phyloP scores from a whole-genome alignment of 1,140 invertebrate genomes.

The Calephelis virginiensis region DNA sequence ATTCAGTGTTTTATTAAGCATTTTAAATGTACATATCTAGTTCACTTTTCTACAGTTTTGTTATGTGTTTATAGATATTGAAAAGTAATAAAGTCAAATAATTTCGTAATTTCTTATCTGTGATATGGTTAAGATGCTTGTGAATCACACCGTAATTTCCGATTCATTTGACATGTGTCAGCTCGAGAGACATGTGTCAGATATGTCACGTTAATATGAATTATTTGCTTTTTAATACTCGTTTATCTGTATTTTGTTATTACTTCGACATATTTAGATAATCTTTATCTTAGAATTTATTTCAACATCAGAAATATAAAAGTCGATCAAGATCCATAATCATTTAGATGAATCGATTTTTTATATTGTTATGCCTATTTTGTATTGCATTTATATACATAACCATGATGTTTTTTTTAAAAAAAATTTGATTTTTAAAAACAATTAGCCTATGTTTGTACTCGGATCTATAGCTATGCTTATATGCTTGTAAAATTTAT shows the following conservation, averaged over 20 bases:
- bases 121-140: not conserved
- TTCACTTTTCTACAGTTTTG: not conserved
- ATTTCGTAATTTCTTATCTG: constrained; percentile 9
- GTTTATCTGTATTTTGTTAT: constrained; percentile 23
- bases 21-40: too few species aligned
- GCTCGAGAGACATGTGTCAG: constrained; percentile 47
- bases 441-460: too few species aligned
- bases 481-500: too few species aligned
- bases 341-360: not conserved
- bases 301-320: constrained; percentile 15
- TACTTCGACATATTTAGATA: constrained; percentile 23
- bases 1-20: too few species aligned
- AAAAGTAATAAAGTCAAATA: not conserved
- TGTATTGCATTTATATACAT: too few species aligned
- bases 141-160: constrained; percentile 38
- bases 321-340: constrained; percentile 13
- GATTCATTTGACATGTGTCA: constrained; percentile 37
- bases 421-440: too few species aligned
- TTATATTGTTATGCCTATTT: too few species aligned
- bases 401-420: too few species aligned
- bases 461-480: too few species aligned
- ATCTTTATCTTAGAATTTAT: constrained; percentile 3
- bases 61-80: not conserved
- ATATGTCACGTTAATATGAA: constrained; percentile 41
- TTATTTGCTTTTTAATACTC: constrained; percentile 31